Evolutionary conservation across 2,113 vertebrate genomes (phyloP), one percentile per base, ranked within the genome.

Genomic region (Eublepharis macularius): DNA sequence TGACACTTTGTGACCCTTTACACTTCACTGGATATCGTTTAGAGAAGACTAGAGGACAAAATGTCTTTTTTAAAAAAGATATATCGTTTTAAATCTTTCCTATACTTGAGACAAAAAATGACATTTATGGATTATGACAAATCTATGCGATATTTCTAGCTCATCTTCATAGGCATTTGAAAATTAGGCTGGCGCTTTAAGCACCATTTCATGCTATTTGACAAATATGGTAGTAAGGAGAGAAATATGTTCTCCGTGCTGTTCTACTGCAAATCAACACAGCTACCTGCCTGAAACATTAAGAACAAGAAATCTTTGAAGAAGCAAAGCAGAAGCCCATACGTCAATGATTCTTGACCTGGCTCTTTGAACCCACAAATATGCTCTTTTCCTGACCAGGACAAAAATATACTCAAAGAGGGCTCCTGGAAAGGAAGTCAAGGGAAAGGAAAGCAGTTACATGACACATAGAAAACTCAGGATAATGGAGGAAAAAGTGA

Each of bases 51-150:
- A 74, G 57, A 68, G 63, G 36, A 68, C 57, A 80, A 75, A 68
- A 75, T 75, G 16, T 13, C 43, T 80, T 72, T 84, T 80, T 72
- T 84, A 82, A 83, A 60, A 89, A 76, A 81, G 66, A 76, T 13
- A 75, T 1, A 5, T 84, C 84, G 83, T 86, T 85, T 0, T 81
- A 9, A 2, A 17, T 21, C 45, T n/a, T 85, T 75, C 70, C 51
- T 41, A 79, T 34, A 21, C 70, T 78, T 87, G 16, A 81, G 51
- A 10, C 77, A 75, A 4, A 51, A 32, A 4, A 66, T 87, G 57
- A 84, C 75, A 39, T 68, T 72, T 77, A 88, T 75, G 76, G 54
- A 17, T 82, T 78, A 82, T n/a, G 41, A 75, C 36, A 81, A 82
- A 54, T 0, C 47, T 3, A 5, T n/a, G 9, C 4, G 86, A 21